These are phyloP conservation scores for Anoplopoma fimbria DNA, from an alignment of 2,113 vertebrate species.

Conservation along the genomic window DNA sequence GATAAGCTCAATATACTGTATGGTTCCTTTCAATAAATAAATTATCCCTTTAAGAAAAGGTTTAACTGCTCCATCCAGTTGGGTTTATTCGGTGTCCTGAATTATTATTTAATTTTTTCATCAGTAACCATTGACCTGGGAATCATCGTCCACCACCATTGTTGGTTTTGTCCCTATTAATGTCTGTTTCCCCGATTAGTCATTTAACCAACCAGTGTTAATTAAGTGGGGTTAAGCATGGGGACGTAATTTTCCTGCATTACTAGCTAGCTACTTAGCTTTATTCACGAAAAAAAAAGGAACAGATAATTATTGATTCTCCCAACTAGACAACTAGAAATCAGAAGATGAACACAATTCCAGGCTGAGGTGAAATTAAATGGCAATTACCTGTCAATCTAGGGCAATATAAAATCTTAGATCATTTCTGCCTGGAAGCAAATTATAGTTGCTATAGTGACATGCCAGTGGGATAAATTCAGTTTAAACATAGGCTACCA, in stretches of 20 bases:
- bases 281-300: constrained; percentile 8
- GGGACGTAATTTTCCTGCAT: not conserved
- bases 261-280: not conserved
- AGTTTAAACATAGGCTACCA: too few relatives aligned
- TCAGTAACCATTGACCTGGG: not conserved
- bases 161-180: not conserved
- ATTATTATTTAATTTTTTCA: not conserved
- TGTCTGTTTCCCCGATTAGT: not conserved
- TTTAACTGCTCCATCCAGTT: not conserved
- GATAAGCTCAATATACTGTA: not conserved
- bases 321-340: not conserved
- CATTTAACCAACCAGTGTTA: not conserved
- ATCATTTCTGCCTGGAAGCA: not conserved
- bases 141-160: not conserved
- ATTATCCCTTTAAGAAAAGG: not conserved
- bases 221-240: not conserved
- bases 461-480: not conserved
- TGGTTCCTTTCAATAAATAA: not conserved
- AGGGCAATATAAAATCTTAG: too few relatives aligned
- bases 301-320: not conserved
- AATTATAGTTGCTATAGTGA: not conserved
- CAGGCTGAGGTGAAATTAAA: not conserved
- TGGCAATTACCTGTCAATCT: not conserved
- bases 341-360: not conserved
- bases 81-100: not conserved